A percentile compares a stretch with the other conserved stretches of the same genome.
phyloP scores from a whole-genome alignment of 2,113 vertebrate species.

The Bolborhynchus lineola region DNA sequence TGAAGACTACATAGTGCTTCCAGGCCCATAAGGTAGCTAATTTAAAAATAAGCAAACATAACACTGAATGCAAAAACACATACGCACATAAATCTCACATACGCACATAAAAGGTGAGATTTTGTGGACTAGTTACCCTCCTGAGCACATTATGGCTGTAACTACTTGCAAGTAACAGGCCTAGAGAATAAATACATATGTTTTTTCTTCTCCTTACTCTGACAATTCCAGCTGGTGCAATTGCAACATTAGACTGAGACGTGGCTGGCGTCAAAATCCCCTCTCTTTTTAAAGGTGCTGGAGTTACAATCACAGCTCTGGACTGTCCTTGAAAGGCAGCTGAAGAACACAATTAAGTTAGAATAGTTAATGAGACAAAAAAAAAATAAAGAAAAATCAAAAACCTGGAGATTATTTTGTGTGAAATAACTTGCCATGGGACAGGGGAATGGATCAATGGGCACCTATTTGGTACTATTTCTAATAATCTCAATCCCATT shows the following conservation, averaged over 20 bases:
- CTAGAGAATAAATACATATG: neutral
- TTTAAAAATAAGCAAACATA: neutral
- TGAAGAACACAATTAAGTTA: slow-evolving; percentile 61
- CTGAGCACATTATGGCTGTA: neutral
- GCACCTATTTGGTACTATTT: neutral
- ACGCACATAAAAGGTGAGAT: neutral
- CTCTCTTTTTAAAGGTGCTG: slow-evolving; percentile 84
- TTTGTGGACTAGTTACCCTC: neutral
- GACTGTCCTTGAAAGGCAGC: slow-evolving; percentile 82
- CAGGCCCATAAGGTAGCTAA: neutral
- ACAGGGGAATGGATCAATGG: neutral
- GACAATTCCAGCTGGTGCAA: slow-evolving; percentile 81
- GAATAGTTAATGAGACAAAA: slow-evolving; percentile 4
- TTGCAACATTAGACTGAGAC: slow-evolving; percentile 81
- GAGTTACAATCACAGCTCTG: slow-evolving; percentile 87
- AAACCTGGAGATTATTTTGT: neutral
- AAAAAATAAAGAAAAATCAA: neutral
- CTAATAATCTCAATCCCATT: neutral
- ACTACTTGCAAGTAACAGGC: neutral
- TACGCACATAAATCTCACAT: neutral
- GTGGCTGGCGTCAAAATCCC: slow-evolving; percentile 75
- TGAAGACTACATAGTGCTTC: neutral
- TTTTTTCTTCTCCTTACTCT: slow-evolving; percentile 76
- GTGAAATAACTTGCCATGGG: neutral
- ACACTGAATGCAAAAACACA: neutral